Base-by-base conservation (phyloP, 2,113 vertebrate genomes). In the Nestor notabilis region DNA sequence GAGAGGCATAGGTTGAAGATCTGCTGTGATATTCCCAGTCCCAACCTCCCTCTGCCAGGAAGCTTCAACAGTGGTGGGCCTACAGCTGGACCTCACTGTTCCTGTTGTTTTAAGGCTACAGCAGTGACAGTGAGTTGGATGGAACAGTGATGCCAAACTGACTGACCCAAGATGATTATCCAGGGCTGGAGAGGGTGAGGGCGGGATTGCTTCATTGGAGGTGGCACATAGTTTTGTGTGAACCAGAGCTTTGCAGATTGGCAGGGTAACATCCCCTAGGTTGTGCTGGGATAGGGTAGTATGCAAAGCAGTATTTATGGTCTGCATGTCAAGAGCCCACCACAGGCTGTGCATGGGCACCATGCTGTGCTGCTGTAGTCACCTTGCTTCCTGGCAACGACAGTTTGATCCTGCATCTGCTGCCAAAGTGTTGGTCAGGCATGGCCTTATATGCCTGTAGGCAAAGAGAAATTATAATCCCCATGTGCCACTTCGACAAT, bases 1-100 rank as follows among this genome's bases (percentile, higher is more conserved):
- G 91, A 91, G 91, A 91, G 70, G 56, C 70, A 7, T 13, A 56
- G 89, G 87, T 27, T 79, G 89, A 80, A 76, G 16, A 52, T 95
- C 56, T 72, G 77, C 72, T 75, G 69, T 68, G 94, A 71, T 89
- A 87, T 79, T 89, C 39, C 65, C 39, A 43, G 25, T 71, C 33
- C 58, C 74, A 60, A 4, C 47, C 29, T 92, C 43, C 31, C 46
- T 55, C 50, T 64, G 60, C 25, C 49, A 58, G 64, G 58, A 77
- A 92, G 35, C 7, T 31, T 71, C 70, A 52, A 24, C 64, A 66
- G 33, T 0, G 0, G 31, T 58, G 49, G 60, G 24, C 50, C 82
- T 56, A 9, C 39, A 55, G 29, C 39, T 27, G 18, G 52, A 28
- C 47, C 35, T 80, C 13, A 5, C 29, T 63, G 25, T 33, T 63